These are phyloP conservation scores for Epizoanthus rinbou DNA, from an alignment of 92 coral and sea anemone species.

Conservation along the genomic window DNA sequence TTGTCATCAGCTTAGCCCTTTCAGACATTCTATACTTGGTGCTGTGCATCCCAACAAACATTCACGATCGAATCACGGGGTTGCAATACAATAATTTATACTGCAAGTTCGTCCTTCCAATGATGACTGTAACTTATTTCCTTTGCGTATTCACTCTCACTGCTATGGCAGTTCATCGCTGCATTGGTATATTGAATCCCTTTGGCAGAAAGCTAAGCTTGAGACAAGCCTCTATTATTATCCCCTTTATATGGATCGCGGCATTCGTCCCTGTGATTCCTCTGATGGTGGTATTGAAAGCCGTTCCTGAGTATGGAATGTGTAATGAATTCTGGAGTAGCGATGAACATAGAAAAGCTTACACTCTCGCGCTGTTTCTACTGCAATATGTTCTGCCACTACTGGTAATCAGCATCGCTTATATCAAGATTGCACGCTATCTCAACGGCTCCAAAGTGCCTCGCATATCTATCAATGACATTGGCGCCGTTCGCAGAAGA, in stretches of 20 bases:
- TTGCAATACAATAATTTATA: slow-evolving; percentile 7
- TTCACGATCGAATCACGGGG: neutral
- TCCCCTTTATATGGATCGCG: slow-evolving; percentile 13
- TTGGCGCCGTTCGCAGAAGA: slow-evolving; percentile 24
- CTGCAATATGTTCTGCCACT: slow-evolving; percentile 26
- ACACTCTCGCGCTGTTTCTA: slow-evolving; percentile 19
- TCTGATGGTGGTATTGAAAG: slow-evolving; percentile 11
- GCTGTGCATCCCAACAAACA: slow-evolving; percentile 17
- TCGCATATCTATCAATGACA: slow-evolving; percentile 16
- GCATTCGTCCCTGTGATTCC: slow-evolving; percentile 30
- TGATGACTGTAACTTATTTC: slow-evolving; percentile 34
- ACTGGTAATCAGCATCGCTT: slow-evolving; percentile 12
- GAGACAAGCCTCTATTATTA: neutral
- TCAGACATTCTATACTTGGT: slow-evolving; percentile 29
- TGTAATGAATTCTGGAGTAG: slow-evolving; percentile 1
- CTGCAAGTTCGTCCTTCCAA: slow-evolving; percentile 33
- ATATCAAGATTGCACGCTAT: slow-evolving; percentile 31
- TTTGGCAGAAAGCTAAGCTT: slow-evolving; percentile 27
- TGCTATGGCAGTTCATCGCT: slow-evolving; percentile 32
- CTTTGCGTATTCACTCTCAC: slow-evolving; percentile 33
- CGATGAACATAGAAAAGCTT: neutral
- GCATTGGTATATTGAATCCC: slow-evolving; percentile 35
- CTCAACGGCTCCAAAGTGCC: slow-evolving; percentile 36
- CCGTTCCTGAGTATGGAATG: neutral
- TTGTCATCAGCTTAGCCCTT: slow-evolving; percentile 15